phyloP scores from a whole-genome alignment of 2,113 vertebrate genomes.

The Strix uralensis region DNA sequence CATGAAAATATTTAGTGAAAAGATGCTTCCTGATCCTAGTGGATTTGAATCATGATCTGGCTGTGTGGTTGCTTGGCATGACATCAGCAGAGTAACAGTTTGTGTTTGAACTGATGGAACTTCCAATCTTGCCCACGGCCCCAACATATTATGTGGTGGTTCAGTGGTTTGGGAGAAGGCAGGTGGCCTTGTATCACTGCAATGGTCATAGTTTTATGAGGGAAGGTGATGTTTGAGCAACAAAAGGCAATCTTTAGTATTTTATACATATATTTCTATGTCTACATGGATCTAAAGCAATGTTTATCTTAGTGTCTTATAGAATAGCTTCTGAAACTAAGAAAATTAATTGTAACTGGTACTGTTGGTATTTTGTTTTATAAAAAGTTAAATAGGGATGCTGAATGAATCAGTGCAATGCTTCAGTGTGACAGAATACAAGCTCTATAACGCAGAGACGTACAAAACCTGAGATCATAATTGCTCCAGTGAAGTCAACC shows the following conservation, averaged over 20 bases:
- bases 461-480: neutral
- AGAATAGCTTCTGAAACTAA: neutral
- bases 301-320: neutral
- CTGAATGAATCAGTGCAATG: neutral
- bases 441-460: neutral
- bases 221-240: neutral
- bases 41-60: neutral
- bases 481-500: neutral
- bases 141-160: neutral
- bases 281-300: neutral
- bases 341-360: neutral
- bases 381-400: neutral
- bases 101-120: neutral
- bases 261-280: neutral
- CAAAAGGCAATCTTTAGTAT: neutral
- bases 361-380: neutral
- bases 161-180: neutral
- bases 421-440: neutral
- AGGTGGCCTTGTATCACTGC: neutral
- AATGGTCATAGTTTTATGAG: neutral
- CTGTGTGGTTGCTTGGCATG: neutral
- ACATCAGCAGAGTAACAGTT: neutral
- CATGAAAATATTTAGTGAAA: neutral
- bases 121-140: neutral
- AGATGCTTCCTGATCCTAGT: accelerated